These are phyloP conservation scores for Pogonophryne albipinna DNA, from an alignment of 2,797 vertebrate species.

Conservation along the genomic window DNA sequence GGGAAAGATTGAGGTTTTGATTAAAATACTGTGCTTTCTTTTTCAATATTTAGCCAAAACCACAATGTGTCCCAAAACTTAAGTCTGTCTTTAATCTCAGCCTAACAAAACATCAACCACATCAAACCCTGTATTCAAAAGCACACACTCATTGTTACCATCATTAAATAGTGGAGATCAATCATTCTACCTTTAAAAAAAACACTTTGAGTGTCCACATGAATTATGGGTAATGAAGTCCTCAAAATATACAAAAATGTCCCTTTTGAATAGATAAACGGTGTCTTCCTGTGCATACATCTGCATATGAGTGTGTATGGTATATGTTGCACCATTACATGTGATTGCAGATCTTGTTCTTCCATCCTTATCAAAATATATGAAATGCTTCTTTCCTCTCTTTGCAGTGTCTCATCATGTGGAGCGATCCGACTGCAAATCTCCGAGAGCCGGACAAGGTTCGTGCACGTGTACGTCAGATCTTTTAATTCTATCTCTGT, in stretches of 20 bases:
- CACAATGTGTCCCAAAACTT: not conserved
- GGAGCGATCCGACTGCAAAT: slow-evolving; percentile 35
- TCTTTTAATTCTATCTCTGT: slow-evolving; percentile 80
- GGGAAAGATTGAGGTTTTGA: slow-evolving; percentile 19
- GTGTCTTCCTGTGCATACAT: not conserved
- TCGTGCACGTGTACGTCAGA: slow-evolving; percentile 59
- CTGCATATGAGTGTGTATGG: not conserved
- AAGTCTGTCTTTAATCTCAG: slow-evolving; percentile 5
- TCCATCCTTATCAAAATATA: not conserved
- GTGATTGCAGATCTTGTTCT: slow-evolving; percentile 37
- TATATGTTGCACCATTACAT: not conserved
- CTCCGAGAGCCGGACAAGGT: slow-evolving; percentile 44
- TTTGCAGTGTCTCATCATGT: not conserved
- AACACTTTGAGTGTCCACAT: not conserved
- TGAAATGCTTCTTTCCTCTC: not conserved
- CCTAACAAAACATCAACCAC: not conserved
- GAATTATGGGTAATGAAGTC: slow-evolving; percentile 17
- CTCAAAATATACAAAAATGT: not conserved
- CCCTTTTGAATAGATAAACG: not conserved
- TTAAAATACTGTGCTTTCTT: slow-evolving; percentile 7
- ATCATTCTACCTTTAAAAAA: not conserved
- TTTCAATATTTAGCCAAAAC: slow-evolving; percentile 20
- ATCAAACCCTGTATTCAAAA: not conserved
- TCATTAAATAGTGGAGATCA: no score
- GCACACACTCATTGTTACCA: no score